Base-by-base conservation (phyloP, 2,888 invertebrate genomes). In the Neria commutata region DNA sequence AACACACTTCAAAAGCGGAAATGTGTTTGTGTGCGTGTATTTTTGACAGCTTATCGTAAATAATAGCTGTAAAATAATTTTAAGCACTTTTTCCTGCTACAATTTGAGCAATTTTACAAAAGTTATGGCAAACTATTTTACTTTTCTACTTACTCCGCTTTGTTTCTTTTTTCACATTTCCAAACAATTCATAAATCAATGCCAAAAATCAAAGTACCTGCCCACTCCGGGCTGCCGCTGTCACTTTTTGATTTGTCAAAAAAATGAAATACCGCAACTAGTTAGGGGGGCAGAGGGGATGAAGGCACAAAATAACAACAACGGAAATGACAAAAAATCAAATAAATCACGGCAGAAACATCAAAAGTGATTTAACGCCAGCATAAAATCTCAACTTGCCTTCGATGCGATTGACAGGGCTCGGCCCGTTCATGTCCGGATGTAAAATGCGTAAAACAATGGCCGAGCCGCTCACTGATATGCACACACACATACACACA, bases 281-380 rank as follows among this genome's bases (percentile, higher is more conserved):
- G n/a, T n/a, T n/a, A n/a, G n/a, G n/a, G n/a, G n/a, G n/a, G n/a
- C n/a, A n/a, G n/a, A n/a, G n/a, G n/a, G n/a, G n/a, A n/a, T n/a
- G n/a, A n/a, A n/a, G n/a, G n/a, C n/a, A n/a, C 6, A 29, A 29
- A 29, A 8, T 8, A 6, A 29, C 29, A 29, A 11, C 37, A 37
- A 37, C 6, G n/a, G n/a, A 37, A 4, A 6, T n/a, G n/a, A n/a
- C 37, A 37, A n/a, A n/a, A 37, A 37, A 37, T 37, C 14, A 37
- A 37, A 37, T 37, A 37, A 37, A 37, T 37, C 37, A 37, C 6
- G n/a, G 6, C 37, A 6, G 37, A 37, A 37, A 37, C 37, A 37
- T 37, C 37, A 37, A n/a, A 37, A 37, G 37, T 37, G 37, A n/a
- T 37, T 37, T 37, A 37, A 37, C 37, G 37, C 37, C 37, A 37